phyloP scores from a whole-genome alignment of 2,888 invertebrate species.

The Drosophila mettleri region DNA sequence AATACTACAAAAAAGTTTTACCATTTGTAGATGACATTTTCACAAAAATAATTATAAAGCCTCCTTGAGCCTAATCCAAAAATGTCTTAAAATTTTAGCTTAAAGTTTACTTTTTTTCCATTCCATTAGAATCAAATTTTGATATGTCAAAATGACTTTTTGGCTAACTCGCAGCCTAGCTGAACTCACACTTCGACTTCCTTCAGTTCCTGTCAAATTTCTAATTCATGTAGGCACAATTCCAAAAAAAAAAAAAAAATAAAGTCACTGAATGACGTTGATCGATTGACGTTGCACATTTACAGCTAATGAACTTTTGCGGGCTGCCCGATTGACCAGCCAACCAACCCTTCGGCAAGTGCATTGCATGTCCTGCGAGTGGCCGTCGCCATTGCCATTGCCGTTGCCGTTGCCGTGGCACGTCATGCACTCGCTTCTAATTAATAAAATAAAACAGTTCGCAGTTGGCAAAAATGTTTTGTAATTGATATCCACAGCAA shows the following conservation, averaged over 20 bases:
- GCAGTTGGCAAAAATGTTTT: slow-evolving; percentile 36
- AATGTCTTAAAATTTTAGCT: not conserved
- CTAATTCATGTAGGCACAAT: slow-evolving; percentile 18
- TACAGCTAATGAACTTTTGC: slow-evolving; percentile 60
- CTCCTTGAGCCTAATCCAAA: accelerated
- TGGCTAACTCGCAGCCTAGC: too few species aligned
- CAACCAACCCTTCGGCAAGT: slow-evolving; percentile 26
- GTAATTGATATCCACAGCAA: slow-evolving; percentile 63
- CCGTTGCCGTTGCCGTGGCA: slow-evolving; percentile 15
- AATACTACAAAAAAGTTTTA: too few species aligned
- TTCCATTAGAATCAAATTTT: not conserved
- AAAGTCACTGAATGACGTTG: slow-evolving; percentile 46
- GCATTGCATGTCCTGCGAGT: slow-evolving; percentile 48
- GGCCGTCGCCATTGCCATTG: slow-evolving; percentile 15
- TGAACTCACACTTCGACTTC: not conserved
- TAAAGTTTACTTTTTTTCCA: slow-evolving; percentile 12
- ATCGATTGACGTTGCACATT: slow-evolving; percentile 62
- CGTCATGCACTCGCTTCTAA: slow-evolving; percentile 56
- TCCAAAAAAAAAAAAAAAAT: slow-evolving; percentile 7
- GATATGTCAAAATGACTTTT: not conserved
- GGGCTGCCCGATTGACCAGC: slow-evolving; percentile 36
- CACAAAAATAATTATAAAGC: not conserved
- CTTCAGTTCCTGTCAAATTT: not conserved
- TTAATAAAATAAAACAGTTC: slow-evolving; percentile 64
- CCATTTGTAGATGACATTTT: too few species aligned